phyloP scores from a whole-genome alignment of 2,797 vertebrate genomes.

The Myripristis murdjan region DNA sequence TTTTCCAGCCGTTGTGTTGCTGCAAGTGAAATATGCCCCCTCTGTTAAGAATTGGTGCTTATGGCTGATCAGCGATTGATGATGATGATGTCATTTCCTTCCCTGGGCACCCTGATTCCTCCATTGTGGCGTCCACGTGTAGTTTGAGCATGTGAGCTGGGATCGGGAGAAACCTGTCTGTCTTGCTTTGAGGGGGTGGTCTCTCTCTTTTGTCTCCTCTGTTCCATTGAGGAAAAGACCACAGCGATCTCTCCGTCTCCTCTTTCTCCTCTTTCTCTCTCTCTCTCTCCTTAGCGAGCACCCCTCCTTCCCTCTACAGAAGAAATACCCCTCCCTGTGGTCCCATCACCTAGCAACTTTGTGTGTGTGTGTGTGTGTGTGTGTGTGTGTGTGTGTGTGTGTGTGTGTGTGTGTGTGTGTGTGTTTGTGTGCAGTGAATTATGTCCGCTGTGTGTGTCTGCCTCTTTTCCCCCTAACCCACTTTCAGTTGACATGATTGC shows the following conservation, averaged over 20 bases:
- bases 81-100: background rate
- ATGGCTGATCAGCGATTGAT: no score
- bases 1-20: no score
- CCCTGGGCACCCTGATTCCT: background rate
- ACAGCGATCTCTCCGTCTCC: constrained; percentile 24
- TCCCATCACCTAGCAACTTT: constrained; percentile 74
- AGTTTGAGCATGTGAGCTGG: background rate
- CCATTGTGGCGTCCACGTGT: constrained; percentile 46
- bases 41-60: no score
- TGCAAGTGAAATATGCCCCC: no score
- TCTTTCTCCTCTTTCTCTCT: background rate
- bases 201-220: constrained; percentile 52
- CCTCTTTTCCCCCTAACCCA: constrained; percentile 23
- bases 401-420: no score
- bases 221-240: constrained; percentile 28
- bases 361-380: constrained; percentile 34
- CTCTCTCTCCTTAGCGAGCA: background rate
- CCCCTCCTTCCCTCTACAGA: background rate
- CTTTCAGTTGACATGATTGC: constrained; percentile 37
- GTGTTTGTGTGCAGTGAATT: no score
- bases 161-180: constrained; percentile 70
- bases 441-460: constrained; percentile 11
- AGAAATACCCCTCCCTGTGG: constrained; percentile 42
- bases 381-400: constrained; percentile 21
- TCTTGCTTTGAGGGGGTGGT: constrained; percentile 40